phyloP scores from a whole-genome alignment of 2,113 vertebrate genomes.

The Anarrhichthys ocellatus region DNA sequence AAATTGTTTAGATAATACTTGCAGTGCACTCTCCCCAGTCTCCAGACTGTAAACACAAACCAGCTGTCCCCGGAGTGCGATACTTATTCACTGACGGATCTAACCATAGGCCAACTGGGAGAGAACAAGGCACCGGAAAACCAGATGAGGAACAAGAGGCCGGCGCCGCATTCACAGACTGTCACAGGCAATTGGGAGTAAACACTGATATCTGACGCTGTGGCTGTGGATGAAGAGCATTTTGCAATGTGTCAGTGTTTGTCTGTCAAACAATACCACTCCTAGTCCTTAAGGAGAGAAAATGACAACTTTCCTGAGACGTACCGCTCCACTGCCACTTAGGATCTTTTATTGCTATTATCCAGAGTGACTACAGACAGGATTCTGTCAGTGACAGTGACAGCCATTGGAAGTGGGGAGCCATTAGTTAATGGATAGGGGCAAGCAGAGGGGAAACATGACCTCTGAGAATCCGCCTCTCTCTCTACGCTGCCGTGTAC shows the following conservation, averaged over 20 bases:
- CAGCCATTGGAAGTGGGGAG: constrained; percentile 67
- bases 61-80: constrained; percentile 76
- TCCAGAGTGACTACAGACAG: constrained; percentile 52
- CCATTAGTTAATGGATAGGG: constrained; percentile 68
- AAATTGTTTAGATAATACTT: constrained; percentile 78
- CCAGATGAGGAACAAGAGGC: constrained; percentile 52
- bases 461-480: constrained; percentile 54
- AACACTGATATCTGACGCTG: constrained; percentile 56
- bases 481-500: not conserved
- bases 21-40: constrained; percentile 65
- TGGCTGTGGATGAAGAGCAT: constrained; percentile 46
- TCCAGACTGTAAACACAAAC: constrained; percentile 76
- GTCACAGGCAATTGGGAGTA: constrained; percentile 64
- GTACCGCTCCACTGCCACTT: constrained; percentile 44
- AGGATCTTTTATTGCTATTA: constrained; percentile 43
- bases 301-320: constrained; percentile 54
- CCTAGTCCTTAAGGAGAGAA: constrained; percentile 31
- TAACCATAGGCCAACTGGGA: constrained; percentile 59
- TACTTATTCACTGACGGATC: constrained; percentile 69
- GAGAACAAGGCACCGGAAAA: constrained; percentile 46
- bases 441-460: constrained; percentile 43
- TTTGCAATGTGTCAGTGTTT: constrained; percentile 43
- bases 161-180: constrained; percentile 26
- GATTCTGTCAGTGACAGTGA: constrained; percentile 62
- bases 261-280: constrained; percentile 51